Conservation (phyloP, 2,797 vertebrate species). For the Cyclura pinguis region DNA sequence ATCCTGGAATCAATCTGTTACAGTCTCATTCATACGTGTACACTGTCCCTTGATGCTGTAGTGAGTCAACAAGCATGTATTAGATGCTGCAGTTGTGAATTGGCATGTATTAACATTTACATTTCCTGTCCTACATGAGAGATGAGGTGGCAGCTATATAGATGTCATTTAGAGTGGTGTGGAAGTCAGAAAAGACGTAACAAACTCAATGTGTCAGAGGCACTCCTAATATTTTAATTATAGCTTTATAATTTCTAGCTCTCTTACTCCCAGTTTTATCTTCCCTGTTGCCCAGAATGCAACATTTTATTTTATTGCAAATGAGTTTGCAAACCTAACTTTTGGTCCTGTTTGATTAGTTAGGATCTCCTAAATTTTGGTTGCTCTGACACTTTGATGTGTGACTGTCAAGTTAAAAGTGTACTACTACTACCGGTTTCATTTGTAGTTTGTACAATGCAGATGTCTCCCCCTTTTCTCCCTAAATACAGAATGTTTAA, state of each 20-base stretch:
- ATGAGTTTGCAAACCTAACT: not conserved
- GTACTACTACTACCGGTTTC: not conserved
- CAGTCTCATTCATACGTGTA: not conserved
- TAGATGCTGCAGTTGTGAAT: not conserved
- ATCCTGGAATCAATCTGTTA: not conserved
- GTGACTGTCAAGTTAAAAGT: not conserved
- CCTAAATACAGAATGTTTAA: slow-evolving; percentile 32
- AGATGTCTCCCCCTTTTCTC: not conserved
- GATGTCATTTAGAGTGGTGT: not conserved
- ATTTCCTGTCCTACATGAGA: not conserved
- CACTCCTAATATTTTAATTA: not conserved
- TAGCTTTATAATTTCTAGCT: not conserved
- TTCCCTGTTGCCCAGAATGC: slow-evolving; percentile 2
- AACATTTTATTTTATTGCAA: not conserved
- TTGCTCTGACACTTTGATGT: not conserved
- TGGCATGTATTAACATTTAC: not conserved
- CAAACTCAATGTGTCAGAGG: not conserved
- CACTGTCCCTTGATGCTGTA: not conserved
- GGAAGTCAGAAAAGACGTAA: not conserved
- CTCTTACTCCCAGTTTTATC: not conserved
- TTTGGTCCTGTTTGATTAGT: not conserved
- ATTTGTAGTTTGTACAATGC: slow-evolving; percentile 7
- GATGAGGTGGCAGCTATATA: not conserved
- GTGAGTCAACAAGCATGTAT: not conserved
- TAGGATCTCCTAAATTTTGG: not conserved